Evolutionary conservation across 1,140 invertebrate genomes (phyloP).

Genomic region (Episyrphus balteatus): DNA sequence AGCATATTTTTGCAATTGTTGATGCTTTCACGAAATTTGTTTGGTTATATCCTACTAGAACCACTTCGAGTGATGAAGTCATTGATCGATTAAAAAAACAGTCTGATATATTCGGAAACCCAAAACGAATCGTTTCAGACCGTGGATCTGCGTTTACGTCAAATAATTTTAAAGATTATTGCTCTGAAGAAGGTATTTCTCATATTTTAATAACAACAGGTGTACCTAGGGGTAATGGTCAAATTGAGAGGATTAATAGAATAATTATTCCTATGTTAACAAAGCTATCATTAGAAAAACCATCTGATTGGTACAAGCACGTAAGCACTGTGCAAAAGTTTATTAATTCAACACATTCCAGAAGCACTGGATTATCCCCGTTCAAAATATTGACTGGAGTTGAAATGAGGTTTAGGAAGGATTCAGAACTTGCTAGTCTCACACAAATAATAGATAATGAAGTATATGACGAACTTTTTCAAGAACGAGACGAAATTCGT

Average conservation of each 20-base stretch:
- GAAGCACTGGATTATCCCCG: background rate
- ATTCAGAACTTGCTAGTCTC: background rate
- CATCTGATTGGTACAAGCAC: background rate
- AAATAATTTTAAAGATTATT: conserved; percentile 8
- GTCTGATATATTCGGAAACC: conserved; percentile 25
- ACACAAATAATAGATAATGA: background rate
- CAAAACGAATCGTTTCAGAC: conserved; percentile 7
- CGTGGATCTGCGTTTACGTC: conserved; percentile 9
- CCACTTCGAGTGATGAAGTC: background rate
- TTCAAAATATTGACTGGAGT: conserved; percentile 1
- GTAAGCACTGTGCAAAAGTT: background rate
- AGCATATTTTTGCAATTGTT: conserved; percentile 30
- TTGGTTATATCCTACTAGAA: conserved; percentile 23
- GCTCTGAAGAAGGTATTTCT: conserved; percentile 11
- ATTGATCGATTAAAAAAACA: conserved; percentile 1
- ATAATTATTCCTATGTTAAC: conserved; percentile 14
- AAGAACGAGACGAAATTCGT: background rate
- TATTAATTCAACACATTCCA: no score
- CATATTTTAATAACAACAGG: conserved; percentile 14
- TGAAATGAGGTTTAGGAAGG: background rate
- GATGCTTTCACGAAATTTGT: conserved; percentile 36
- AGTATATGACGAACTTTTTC: background rate
- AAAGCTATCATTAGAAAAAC: conserved; percentile 8
- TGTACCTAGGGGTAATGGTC: conserved; percentile 11
- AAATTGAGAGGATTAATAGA: conserved; percentile 15